Base-by-base conservation (phyloP, 2,888 invertebrate genomes). In the Idaea biselata region DNA sequence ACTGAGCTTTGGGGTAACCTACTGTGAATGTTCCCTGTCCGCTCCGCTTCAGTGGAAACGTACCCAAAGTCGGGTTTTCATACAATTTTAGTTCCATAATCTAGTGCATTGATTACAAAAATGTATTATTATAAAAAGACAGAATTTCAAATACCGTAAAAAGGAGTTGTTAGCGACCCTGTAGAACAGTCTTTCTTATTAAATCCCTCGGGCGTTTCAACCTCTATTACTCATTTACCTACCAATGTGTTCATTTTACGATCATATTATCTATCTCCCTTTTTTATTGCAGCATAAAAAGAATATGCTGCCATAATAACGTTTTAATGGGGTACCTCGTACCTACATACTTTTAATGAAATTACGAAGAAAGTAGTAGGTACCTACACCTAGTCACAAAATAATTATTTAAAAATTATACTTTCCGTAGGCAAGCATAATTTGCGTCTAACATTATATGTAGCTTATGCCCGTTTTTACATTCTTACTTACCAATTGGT, bases 171-270 rank as follows among this genome's bases (percentile, higher is more conserved):
- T 44, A 14, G 44, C 44, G 44, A 44, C 6, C 44, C 8, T 44
- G 44, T 7, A 44, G 44, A 44, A 8, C 44, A 3, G 8, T 44
- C 44, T 44, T 44, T 3, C 44, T 44, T 44, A 44, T 44, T 44
- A 44, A 44, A 44, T 14, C 11, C 44, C 44, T 44, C 14, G 11
- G 44, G 44, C 14, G 44, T 44, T 44, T 44, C 44, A 44, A 11
- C 44, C 44, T 58, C 59, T 61, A 58, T 18, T 25, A 61, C 53
- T 66, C 66, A 70, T 57, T 69, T 68, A 65, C 59, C 25, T 58
- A 58, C n/a, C 31, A 31, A 1, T 17, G 31, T 31, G 58, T n/a
- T 17, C 18, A 58, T 31, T 31, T 17, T 31, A 18, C 18, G 58
- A 44, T 44, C 44, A 14, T 44, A 44, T 44, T 44, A 44, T 44